Evolutionary conservation across 2,797 vertebrate species (phyloP).

Genomic region (Gymnothorax reevesii): DNA sequence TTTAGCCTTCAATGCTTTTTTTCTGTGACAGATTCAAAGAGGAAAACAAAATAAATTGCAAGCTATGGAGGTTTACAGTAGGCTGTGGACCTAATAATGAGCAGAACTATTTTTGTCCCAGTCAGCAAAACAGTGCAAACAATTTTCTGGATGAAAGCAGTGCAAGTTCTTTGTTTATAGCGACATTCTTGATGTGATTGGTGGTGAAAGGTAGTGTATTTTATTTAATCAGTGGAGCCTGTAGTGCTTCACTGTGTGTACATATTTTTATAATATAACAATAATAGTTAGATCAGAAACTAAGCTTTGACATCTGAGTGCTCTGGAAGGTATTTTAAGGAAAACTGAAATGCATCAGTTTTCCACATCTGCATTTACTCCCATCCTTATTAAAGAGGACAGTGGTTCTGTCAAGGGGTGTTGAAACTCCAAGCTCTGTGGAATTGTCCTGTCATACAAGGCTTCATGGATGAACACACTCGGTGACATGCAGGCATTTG

Average conservation of each 20-base stretch:
- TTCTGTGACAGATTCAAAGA: not conserved
- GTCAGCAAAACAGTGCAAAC: not conserved
- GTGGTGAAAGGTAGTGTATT: not conserved
- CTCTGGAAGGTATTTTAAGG: not conserved
- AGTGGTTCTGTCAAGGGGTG: not conserved
- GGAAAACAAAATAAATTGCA: not conserved
- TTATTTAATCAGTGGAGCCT: not conserved
- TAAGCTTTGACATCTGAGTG: not conserved
- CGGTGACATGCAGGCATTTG: slow-evolving; percentile 8
- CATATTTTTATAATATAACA: not conserved
- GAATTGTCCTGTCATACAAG: slow-evolving; percentile 19
- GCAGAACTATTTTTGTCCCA: not conserved
- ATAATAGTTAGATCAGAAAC: slow-evolving; percentile 23
- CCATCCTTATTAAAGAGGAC: not conserved
- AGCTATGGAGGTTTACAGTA: not conserved
- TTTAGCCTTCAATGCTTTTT: not conserved
- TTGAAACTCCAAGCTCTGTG: not conserved
- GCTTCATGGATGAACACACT: not conserved
- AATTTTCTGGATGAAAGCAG: not conserved
- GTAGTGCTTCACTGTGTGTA: not conserved
- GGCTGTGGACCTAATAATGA: not conserved
- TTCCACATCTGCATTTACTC: not conserved
- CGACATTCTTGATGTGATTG: not conserved
- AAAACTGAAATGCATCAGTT: not conserved
- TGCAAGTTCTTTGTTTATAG: not conserved